Conservation (phyloP, 1,140 invertebrate species). For the Zaprionus davidi region DNA sequence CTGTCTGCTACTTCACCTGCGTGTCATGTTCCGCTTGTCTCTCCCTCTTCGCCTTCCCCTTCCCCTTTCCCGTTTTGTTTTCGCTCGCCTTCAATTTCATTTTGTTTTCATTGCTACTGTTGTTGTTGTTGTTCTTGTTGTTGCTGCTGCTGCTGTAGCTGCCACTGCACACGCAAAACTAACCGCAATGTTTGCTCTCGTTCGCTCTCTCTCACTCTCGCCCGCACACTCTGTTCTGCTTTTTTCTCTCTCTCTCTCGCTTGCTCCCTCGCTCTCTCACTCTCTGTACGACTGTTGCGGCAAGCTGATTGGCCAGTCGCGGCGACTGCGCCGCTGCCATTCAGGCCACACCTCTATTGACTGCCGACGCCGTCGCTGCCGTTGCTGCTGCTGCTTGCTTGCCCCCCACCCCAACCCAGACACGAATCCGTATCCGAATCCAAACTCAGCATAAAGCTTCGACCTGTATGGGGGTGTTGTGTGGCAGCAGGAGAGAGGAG, state of each 20-base stretch:
- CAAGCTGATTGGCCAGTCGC: conserved; percentile 61
- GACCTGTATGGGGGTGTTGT: background rate
- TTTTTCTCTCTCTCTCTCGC: conserved; percentile 26
- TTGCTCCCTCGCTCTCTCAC: conserved; percentile 21
- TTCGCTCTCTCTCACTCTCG: conserved; percentile 31
- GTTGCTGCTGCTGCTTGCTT: conserved; percentile 16
- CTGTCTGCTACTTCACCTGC: conserved; percentile 64
- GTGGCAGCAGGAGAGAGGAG: conserved; percentile 13
- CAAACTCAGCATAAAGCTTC: conserved; percentile 53
- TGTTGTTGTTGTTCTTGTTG: background rate
- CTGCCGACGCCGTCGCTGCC: conserved; percentile 29
- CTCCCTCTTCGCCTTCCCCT: background rate
- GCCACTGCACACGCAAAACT: conserved; percentile 72
- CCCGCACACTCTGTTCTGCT: conserved; percentile 18
- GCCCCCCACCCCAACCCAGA: background rate
- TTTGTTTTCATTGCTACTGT: conserved; percentile 42
- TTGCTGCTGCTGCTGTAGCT: conserved; percentile 23
- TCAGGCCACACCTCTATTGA: conserved; percentile 77
- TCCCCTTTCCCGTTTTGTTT: conserved; percentile 20
- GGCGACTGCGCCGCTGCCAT: conserved; percentile 66
- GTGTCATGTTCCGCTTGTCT: conserved; percentile 43
- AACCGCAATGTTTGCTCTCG: conserved; percentile 39
- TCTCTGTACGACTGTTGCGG: conserved; percentile 21
- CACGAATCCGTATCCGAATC: conserved; percentile 18
- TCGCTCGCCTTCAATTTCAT: conserved; percentile 51